Conservation (phyloP, 2,113 vertebrate genomes). For the Amia ocellicauda region DNA sequence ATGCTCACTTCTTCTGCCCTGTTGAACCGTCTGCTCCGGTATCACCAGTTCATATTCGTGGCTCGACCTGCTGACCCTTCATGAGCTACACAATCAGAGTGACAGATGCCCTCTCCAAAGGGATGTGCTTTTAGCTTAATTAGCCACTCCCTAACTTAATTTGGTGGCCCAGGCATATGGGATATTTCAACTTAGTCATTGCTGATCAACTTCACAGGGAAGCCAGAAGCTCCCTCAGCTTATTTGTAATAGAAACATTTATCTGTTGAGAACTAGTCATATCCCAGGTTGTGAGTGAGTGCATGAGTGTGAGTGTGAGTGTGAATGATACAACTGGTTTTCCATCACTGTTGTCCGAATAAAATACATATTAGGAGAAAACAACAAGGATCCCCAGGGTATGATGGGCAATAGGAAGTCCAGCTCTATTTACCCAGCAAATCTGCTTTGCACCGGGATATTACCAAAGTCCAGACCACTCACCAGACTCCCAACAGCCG, state of each 20-base stretch:
- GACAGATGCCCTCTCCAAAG: constrained; percentile 53
- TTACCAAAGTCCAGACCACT: constrained; percentile 66
- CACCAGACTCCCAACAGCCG: constrained; percentile 88
- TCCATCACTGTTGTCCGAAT: too few species aligned
- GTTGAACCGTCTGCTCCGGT: constrained; percentile 48
- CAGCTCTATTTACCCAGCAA: too few species aligned
- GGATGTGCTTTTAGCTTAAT: constrained; percentile 51
- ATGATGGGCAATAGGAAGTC: too few species aligned
- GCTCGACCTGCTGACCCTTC: constrained; percentile 26
- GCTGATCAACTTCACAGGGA: constrained; percentile 35
- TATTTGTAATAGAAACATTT: constrained; percentile 21
- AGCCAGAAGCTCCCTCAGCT: constrained; percentile 24
- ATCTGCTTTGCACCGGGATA: too few species aligned
- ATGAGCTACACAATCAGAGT: constrained; percentile 30
- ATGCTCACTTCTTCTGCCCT: too few species aligned
- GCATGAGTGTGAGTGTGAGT: too few species aligned
- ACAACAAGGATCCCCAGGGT: too few species aligned
- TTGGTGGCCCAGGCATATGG: constrained; percentile 24
- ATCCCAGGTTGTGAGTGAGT: neutral
- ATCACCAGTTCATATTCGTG: constrained; percentile 38
- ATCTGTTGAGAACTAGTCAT: constrained; percentile 12
- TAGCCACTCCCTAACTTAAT: constrained; percentile 42
- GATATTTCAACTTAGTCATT: constrained; percentile 16
- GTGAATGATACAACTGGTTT: too few species aligned
- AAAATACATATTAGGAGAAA: too few species aligned